Evolutionary conservation across 23 tunicate genomes (phyloP), one percentile per base, ranked within the genome.

Genomic region (Oikopleura dioica): DNA sequence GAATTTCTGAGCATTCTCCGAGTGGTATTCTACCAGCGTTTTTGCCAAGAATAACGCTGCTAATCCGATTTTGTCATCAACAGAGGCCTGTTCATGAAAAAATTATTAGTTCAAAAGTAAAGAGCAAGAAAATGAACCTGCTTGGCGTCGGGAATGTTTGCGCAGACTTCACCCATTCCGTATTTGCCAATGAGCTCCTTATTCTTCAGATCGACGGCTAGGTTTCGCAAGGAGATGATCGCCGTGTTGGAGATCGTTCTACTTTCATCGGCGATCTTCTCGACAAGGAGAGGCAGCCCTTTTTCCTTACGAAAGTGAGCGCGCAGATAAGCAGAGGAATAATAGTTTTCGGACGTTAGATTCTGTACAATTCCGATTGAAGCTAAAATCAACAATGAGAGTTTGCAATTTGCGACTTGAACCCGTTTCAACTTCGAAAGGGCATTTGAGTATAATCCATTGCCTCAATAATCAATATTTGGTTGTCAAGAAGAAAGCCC

Each of bases 141-240:
- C 26, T 63, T 63, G 16, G 72, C 72, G 33, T 63, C 72, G 5
- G 72, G 72, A 21, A 63, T 63, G 26, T 63, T 23, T 21, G 72
- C 16, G 72, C 72, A 63, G 2, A 63, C 72, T 63, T 63, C 72
- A 12, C 33, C 26, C 72, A 63, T 63, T 21, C 72, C 72, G 35
- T 28, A 80, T 84, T 78, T 58, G 82, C 96, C 96, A 75, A 92
- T 82, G 4, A 92, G 78, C 50, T 85, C 87, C 51, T 92, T 92
- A 76, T 92, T 92, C 68, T 92, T 92, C 55, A 0, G 75, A 68
- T 92, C 98, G 37, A 82, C 87, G 35, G 98, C 77, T 1, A 92
- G 77, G 69, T 92, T 92, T 36, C 82, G 82, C 35, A 86, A 67
- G 1, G 94, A 79, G 69, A 80, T 85, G 1, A 92, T 68, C 0